Conservation (phyloP, 2,888 invertebrate species). For the Rotaria sp. region DNA sequence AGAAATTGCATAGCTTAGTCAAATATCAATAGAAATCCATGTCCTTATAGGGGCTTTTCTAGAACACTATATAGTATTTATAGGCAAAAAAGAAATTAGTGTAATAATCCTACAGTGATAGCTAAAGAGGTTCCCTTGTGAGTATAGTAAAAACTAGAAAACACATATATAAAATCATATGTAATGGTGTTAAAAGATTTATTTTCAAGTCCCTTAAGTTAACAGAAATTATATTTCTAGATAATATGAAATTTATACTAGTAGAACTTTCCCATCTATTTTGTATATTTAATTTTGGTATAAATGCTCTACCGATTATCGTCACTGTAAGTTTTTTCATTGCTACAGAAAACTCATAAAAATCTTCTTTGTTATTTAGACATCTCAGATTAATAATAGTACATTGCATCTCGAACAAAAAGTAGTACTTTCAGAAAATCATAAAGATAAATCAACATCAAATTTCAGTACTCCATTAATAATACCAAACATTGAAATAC, state of each 20-base stretch:
- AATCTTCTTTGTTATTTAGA: background rate
- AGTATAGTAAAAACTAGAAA: too few relatives aligned
- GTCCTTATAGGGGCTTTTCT: too few relatives aligned
- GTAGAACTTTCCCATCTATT: background rate
- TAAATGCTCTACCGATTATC: background rate
- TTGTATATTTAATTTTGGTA: too few relatives aligned
- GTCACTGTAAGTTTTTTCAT: background rate
- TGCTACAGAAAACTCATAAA: background rate
- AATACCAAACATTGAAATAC: background rate
- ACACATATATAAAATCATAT: too few relatives aligned
- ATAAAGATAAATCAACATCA: background rate
- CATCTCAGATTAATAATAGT: background rate
- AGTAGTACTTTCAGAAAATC: background rate
- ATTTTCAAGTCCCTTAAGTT: too few relatives aligned
- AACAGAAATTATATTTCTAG: background rate
- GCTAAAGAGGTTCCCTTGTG: too few relatives aligned
- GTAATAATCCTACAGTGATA: too few relatives aligned
- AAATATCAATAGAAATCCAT: too few relatives aligned
- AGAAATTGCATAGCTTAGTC: too few relatives aligned
- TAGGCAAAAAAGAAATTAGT: too few relatives aligned
- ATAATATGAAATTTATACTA: background rate
- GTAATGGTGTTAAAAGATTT: too few relatives aligned
- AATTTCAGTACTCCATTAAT: background rate
- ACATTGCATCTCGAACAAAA: background rate
- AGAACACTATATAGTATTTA: too few relatives aligned